Base-by-base conservation (phyloP, 2,888 invertebrate genomes). In the Meandrusa payeni region DNA sequence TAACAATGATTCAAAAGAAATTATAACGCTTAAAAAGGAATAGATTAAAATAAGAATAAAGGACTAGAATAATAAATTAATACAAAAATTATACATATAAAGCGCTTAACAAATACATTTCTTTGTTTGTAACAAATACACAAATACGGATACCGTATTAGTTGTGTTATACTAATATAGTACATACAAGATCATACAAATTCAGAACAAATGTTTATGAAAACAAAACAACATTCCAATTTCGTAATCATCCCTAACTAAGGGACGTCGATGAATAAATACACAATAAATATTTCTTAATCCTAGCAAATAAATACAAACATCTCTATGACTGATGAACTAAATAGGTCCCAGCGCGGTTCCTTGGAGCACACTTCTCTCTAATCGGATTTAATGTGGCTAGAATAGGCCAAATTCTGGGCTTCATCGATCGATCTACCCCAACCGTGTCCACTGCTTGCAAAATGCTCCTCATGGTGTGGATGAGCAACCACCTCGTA, bases 401-500 rank as follows among this genome's bases (percentile, higher is more conserved):
- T 90, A 9, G 88, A 81, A 60, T 91, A 92, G 10, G 91, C 91
- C 50, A 91, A 64, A 57, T 90, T 88, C 54, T 91, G 90, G n/a
- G 85, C 78, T 22, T 85, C 87, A 32, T 86, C 81, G 23, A 79
- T 78, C 6, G 87, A 70, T 47, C 88, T 65, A 46, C 93, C 94
- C 94, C 94, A 95, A 43, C 94, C 94, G 41, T 87, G 87, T 0
- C 83, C 82, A 28, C 78, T 72, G 63, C 75, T 74, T n/a, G 76
- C 65, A 61, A 88, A 87, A 49, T 88, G 88, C 47, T 90, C 89
- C 47, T 88, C 87, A 51, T 91, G 90, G 23, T 87, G 87, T 11
- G 92, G 92, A 59, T 92, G 92, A 9, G 92, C 90, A 0, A 94
- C 92, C 0, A 94, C 93, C 66, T 95, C 95, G 67, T 94, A 95